Percentiles rank a stretch among this genome's conserved stretches.
Evolutionary conservation across 23 tunicate genomes (phyloP).

Genomic region (Halocynthia aurantium): DNA sequence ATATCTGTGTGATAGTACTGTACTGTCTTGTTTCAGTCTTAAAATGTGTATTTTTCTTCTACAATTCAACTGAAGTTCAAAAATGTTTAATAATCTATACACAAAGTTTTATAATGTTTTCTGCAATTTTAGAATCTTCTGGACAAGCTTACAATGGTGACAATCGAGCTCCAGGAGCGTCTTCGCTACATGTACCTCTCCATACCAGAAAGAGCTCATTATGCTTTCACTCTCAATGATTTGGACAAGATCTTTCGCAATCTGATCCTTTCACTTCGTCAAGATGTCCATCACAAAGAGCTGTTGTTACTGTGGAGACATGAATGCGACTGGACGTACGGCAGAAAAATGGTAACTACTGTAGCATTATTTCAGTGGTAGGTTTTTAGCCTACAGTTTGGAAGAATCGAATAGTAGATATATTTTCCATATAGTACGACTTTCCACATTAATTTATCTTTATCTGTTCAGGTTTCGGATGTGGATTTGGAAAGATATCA

Average conservation of each 20-base stretch:
- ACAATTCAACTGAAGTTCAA: no score
- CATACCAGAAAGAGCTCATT: conserved; percentile 71
- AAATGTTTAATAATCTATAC: background rate
- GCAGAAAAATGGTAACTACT: conserved; percentile 59
- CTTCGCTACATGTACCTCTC: conserved; percentile 72
- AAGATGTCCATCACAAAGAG: conserved; percentile 52
- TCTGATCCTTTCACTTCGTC: conserved; percentile 51
- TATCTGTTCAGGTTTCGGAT: conserved; percentile 39
- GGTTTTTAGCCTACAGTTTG: no score
- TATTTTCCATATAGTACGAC: no score
- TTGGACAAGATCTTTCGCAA: conserved; percentile 81
- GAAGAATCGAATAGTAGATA: no score
- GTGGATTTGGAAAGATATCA: conserved; percentile 77
- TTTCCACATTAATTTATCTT: background rate
- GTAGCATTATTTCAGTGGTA: background rate
- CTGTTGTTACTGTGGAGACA: conserved; percentile 88
- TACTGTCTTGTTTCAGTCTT: no score
- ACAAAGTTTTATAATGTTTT: background rate
- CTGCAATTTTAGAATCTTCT: conserved; percentile 41
- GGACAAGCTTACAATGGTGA: conserved; percentile 49
- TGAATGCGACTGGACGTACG: conserved; percentile 93
- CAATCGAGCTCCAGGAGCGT: conserved; percentile 78
- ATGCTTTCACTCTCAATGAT: conserved; percentile 72
- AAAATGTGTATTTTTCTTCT: no score
- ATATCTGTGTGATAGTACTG: no score